Evolutionary conservation across 1,140 invertebrate genomes (phyloP), one percentile per base, ranked within the genome.

Genomic region (Solen grandis): DNA sequence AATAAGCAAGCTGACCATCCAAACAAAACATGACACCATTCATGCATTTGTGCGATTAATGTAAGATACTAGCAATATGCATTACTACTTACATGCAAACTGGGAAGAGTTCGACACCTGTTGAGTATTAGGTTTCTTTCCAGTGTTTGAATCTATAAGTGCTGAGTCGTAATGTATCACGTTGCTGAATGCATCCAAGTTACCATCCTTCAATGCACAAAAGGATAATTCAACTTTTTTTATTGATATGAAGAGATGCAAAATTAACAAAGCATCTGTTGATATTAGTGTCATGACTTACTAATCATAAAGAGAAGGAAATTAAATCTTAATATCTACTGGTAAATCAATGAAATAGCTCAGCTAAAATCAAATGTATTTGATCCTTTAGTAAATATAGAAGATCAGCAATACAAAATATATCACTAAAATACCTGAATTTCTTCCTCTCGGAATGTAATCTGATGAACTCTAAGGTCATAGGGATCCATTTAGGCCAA

Each of bases 401-500:
- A 5, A 33, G 27, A 1, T 27, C 22, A 31, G 55, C 8, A 38
- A 69, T 35, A n/a, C 5, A 4, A 52, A 1, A 38, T 19, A 38
- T 0, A 4, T 29, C 16, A 27, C 14, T 16, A 5, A 29, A n/a
- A 27, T 76, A 78, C 75, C 65, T 78, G 63, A 38, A 78, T 36
- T 33, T 76, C 54, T 31, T 74, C 84, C 54, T 87, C 82, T 52
- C 88, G 84, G 70, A 87, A 90, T 35, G 86, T 90, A 50, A 90
- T 84, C 82, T 90, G 88, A 31, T 90, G 87, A 35, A 90, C 74
- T 57, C 79, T 89, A 62, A 90, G 81, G n/a, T 90, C 84, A 88
- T 88, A 90, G 25, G 89, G 86, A 87, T 90, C 89, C 89, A 90
- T 90, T 82, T 55, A 86, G 81, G 77, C 57, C 50, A 46, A 19